Evolutionary conservation across 2,113 vertebrate genomes (phyloP), one percentile per base, ranked within the genome.

Genomic region (Lipotes vexillifer): DNA sequence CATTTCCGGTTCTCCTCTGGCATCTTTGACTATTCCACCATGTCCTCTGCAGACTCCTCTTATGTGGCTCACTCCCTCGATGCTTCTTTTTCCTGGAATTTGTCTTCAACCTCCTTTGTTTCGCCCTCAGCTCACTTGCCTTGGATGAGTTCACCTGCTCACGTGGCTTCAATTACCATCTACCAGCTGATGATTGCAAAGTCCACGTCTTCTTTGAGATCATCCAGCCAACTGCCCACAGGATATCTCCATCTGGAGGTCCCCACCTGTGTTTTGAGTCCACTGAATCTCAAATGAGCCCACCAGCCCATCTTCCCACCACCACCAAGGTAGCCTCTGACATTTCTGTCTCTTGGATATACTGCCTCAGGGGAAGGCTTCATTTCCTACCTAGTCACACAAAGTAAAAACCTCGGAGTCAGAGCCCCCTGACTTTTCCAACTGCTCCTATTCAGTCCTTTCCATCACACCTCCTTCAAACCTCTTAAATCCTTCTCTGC

Each of bases 81-180:
- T 91, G 41, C 38, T 96, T 82, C 31, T 65, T 85, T 61, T 92
- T 74, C n/a, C 59, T 95, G 27, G 38, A 44, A 88, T 96, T 63
- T 81, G 29, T 90, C 88, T 69, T 83, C 25, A 52, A 2, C 18
- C 21, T 63, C 88, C 65, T 82, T 65, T 96, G 27, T 93, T 87
- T 93, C 52, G 92, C 61, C 36, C 44, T 74, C 59, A 46, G 71
- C 18, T 92, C 3, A 25, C 25, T 93, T 94, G 69, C 59, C 75
- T 55, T 91, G 27, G 59, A 72, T 86, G 66, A 91, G 68, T 41
- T 93, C 75, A 63, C 52, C 77, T 68, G 66, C 25, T 55, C 13
- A 17, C 29, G 18, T 86, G 86, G 41, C 31, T 88, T 94, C 36
- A 55, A 5, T 83, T 85, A 83, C 61, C 33, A 57, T 25, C 61